A percentile compares a stretch with the other conserved stretches of the same genome.
Conservation (phyloP, 2,888 invertebrate genomes). For the Cylloceria caligata region DNA sequence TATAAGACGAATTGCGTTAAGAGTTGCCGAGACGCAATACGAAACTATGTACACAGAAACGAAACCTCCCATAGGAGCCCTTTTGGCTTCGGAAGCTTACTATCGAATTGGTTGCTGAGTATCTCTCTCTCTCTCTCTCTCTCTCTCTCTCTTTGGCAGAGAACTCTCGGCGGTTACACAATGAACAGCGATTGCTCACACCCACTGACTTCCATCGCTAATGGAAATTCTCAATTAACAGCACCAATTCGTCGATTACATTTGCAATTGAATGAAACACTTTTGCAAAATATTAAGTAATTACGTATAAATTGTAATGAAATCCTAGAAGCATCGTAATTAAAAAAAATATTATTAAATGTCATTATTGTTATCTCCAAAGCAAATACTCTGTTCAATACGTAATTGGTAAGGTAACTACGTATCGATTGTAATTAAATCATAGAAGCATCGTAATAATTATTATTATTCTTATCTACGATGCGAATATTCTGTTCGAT, state of each 20-base stretch:
- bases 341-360: no score
- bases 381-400: neutral
- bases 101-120: slow-evolving; percentile 5
- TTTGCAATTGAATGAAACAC: slow-evolving; percentile 33
- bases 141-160: neutral
- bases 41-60: neutral
- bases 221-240: slow-evolving; percentile 54
- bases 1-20: slow-evolving; percentile 16
- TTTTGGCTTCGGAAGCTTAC: slow-evolving; percentile 41
- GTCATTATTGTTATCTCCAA: neutral
- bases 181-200: slow-evolving; percentile 36
- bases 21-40: neutral
- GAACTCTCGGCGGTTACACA: slow-evolving; percentile 34
- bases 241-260: slow-evolving; percentile 43
- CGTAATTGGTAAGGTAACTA: no score
- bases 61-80: slow-evolving; percentile 24
- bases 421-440: no score
- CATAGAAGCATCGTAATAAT: no score
- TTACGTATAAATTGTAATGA: no score
- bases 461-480: no score
- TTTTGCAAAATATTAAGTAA: slow-evolving; percentile 60
- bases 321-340: no score
- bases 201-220: slow-evolving; percentile 28
- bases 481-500: no score
- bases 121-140: no score